Percentiles rank a stretch among this genome's conserved stretches.
phyloP scores from a whole-genome alignment of 1,140 invertebrate genomes.

The Zaprionus ornatus region DNA sequence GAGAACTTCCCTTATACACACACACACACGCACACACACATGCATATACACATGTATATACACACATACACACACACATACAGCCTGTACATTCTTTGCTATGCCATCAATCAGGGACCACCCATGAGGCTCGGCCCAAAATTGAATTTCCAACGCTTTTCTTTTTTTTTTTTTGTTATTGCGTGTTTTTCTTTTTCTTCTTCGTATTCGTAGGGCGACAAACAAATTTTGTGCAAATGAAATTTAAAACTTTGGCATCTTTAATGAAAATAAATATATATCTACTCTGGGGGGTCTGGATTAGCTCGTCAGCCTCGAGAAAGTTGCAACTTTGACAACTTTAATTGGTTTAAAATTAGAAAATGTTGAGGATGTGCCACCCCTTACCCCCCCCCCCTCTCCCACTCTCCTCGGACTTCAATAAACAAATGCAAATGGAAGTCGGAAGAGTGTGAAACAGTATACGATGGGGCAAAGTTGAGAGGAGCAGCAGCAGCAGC shows the following conservation, averaged over 20 bases:
- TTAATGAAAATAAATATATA: conserved; percentile 77
- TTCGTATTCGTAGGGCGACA: background rate
- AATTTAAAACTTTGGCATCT: conserved; percentile 79
- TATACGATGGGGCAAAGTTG: conserved; percentile 8
- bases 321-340: conserved; percentile 72
- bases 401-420: background rate
- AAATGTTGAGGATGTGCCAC: conserved; percentile 28
- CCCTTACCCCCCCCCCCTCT: background rate
- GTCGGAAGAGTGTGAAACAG: conserved; percentile 55
- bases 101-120: conserved; percentile 40
- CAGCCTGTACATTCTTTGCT: background rate
- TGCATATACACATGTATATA: conserved; percentile 1
- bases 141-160: conserved; percentile 52
- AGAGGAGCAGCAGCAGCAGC: conserved; percentile 32
- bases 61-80: conserved; percentile 19
- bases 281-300: conserved; percentile 33
- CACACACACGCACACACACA: conserved; percentile 31
- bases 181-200: background rate
- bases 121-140: conserved; percentile 23
- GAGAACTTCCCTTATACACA: conserved; percentile 22
- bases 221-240: conserved; percentile 60
- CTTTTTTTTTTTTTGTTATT: background rate
- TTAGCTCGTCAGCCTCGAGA: conserved; percentile 55
- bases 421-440: conserved; percentile 64
- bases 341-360: conserved; percentile 80